Evolutionary conservation across 92 coral and sea anemone species (phyloP), one percentile per base, ranked within the genome.

Genomic region (Zoanthus gigantus): DNA sequence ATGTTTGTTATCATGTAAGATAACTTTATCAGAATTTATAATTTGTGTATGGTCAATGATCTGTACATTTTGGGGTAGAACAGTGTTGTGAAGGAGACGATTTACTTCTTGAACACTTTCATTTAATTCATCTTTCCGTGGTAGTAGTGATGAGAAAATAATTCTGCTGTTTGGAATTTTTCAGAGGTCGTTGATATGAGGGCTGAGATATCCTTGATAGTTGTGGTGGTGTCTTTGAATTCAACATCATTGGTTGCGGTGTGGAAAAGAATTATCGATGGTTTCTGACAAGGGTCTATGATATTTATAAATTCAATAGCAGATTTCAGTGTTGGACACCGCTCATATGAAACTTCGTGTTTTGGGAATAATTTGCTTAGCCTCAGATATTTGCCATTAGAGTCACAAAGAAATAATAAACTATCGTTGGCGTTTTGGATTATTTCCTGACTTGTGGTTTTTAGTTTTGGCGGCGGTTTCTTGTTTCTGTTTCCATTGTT

Each of bases 291-390:
- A 76, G 80, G 80, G 80, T 76, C 65, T 13, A 76, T 76, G 7
- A 23, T 63, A 76, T 23, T 76, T 28, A 76, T 48, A 76, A 50
- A 46, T 76, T 76, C 80, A 50, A 76, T 9, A 47, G 80, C 80
- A 2, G 65, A 45, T n/a, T 76, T 10, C 23, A 53, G 8, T 76
- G 80, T 76, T 23, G 80, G 23, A 9, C 65, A 76, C n/a, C 65
- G 91, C 57, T 82, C 66, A 76, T 78, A 72, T 63, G 83, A 71
- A 11, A 71, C 74, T 71, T 71, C 75, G 75, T 71, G 75, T 32
- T 71, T 71, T 12, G n/a, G 75, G 31, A 71, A 34, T 71, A 71
- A 71, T 71, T 37, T 71, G 4, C 31, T 31, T 71, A 71, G 46
- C 47, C 47, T 71, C 48, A 60, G 23, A 60, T 60, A 60, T 60